These are phyloP conservation scores for Hylaea fasciaria DNA, from an alignment of 2,888 invertebrate genomes.

Conservation along the genomic window DNA sequence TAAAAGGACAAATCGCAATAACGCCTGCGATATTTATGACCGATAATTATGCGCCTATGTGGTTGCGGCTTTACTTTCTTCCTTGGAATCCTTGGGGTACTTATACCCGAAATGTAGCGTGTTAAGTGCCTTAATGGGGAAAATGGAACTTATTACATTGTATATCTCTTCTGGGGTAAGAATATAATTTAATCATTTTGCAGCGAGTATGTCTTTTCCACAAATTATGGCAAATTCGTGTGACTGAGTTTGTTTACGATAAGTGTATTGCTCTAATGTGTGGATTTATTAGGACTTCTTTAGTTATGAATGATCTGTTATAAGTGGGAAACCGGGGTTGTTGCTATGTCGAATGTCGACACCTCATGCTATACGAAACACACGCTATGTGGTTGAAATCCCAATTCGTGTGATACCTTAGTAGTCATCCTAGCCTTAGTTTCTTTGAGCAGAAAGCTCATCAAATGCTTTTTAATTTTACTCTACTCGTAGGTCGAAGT, in stretches of 20 bases:
- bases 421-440: no score
- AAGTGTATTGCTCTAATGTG: neutral
- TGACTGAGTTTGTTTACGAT: neutral
- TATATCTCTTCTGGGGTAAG: neutral
- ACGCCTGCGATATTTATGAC: no score
- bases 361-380: no score
- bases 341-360: neutral
- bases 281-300: neutral
- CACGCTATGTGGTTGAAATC: no score
- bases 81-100: neutral
- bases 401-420: no score
- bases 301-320: neutral
- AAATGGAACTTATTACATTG: slow-evolving; percentile 6
- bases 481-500: no score
- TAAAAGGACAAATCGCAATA: no score
- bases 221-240: slow-evolving; percentile 19
- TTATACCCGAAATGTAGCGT: slow-evolving; percentile 6
- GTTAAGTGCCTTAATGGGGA: slow-evolving; percentile 17
- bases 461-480: no score
- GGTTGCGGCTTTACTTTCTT: no score
- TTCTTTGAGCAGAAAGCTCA: no score
- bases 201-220: slow-evolving; percentile 13
- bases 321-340: no score
- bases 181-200: neutral
- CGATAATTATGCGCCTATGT: no score